Conservation (phyloP, 2,113 vertebrate species). For the Chaenogobius annularis region DNA sequence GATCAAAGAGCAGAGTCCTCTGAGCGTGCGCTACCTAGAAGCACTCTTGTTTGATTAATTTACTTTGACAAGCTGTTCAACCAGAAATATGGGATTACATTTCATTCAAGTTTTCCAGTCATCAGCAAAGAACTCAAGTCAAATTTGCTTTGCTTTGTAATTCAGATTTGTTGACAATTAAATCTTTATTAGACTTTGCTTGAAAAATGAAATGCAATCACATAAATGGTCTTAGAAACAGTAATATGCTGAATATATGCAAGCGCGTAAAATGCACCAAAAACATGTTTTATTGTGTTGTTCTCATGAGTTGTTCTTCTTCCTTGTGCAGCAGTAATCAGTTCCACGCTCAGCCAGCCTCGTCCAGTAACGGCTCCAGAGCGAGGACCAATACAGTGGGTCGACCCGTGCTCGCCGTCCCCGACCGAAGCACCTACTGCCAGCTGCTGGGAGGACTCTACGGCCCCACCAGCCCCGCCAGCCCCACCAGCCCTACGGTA, state of each 20-base stretch:
- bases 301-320: neutral
- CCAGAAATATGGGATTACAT: neutral
- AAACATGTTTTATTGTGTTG: neutral
- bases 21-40: neutral
- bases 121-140: neutral
- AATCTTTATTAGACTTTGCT: neutral
- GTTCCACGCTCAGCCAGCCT: conserved; percentile 57
- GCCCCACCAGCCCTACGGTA: conserved; percentile 74
- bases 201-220: neutral
- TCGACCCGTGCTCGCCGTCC: conserved; percentile 78
- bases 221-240: neutral
- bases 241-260: no score
- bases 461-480: conserved; percentile 75
- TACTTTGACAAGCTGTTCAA: neutral
- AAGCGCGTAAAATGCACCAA: neutral
- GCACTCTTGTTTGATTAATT: neutral
- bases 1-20: neutral
- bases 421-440: conserved; percentile 76
- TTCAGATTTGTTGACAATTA: neutral
- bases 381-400: conserved; percentile 70
- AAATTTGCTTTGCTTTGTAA: neutral
- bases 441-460: conserved; percentile 67
- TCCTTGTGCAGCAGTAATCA: conserved; percentile 60
- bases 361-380: conserved; percentile 48
- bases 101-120: neutral